Evolutionary conservation across 1,140 invertebrate genomes (phyloP).

Genomic region (Panonychus citri): DNA sequence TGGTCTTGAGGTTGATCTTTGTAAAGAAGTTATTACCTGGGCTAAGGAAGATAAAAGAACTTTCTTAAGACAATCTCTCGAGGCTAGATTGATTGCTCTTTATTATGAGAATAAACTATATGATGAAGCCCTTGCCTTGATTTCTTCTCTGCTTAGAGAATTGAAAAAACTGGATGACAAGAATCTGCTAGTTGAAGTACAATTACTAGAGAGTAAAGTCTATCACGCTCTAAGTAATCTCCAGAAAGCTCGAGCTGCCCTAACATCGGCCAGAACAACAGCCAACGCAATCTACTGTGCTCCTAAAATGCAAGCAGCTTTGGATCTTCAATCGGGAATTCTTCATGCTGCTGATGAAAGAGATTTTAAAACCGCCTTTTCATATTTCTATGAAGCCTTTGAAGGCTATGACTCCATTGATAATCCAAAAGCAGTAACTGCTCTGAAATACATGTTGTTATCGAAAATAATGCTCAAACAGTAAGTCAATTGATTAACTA

Average conservation of each 20-base stretch:
- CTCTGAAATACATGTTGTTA: slow-evolving; percentile 94
- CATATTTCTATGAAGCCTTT: slow-evolving; percentile 99
- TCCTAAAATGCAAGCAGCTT: slow-evolving; percentile 83
- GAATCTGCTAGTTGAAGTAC: slow-evolving; percentile 82
- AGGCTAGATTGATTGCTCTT: slow-evolving; percentile 71
- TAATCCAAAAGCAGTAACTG: slow-evolving; percentile 64
- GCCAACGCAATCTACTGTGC: slow-evolving; percentile 98
- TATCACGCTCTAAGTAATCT: slow-evolving; percentile 92
- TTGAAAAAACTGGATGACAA: slow-evolving; percentile 98
- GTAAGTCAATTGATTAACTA: too few relatives aligned
- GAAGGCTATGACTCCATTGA: slow-evolving; percentile 96
- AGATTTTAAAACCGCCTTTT: slow-evolving; percentile 99
- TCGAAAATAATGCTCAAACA: slow-evolving; percentile 90
- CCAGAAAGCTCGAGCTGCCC: slow-evolving; percentile 78
- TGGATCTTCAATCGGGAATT: slow-evolving; percentile 94
- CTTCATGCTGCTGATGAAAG: slow-evolving; percentile 95
- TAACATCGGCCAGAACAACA: slow-evolving; percentile 92
- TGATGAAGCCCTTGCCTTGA: slow-evolving; percentile 51
- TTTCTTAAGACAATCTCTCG: slow-evolving; percentile 83
- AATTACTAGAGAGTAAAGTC: slow-evolving; percentile 80
- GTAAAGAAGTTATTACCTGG: slow-evolving; percentile 97
- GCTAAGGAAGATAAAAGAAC: slow-evolving; percentile 90
- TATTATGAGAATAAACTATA: slow-evolving; percentile 84
- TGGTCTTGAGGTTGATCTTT: slow-evolving; percentile 45
- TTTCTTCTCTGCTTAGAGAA: slow-evolving; percentile 65